A percentile compares a stretch with the other conserved stretches of the same genome.
Evolutionary conservation across 1,140 invertebrate genomes (phyloP).

Genomic region (Drosophila pruinosa): DNA sequence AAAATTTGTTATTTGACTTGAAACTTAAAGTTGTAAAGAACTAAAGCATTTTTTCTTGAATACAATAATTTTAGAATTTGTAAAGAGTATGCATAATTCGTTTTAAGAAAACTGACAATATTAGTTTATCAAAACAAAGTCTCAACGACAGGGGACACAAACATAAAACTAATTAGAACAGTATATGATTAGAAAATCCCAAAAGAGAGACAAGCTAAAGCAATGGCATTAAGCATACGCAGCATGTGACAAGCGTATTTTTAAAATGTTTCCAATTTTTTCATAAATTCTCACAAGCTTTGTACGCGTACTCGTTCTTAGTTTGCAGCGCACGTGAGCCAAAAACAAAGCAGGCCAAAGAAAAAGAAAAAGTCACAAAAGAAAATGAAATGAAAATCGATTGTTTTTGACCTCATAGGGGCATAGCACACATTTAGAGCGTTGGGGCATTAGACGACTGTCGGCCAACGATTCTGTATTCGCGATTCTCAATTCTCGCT

Average conservation of each 20-base stretch:
- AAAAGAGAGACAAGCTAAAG: background rate
- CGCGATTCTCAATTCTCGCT: conserved; percentile 14
- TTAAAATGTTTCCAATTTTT: conserved; percentile 22
- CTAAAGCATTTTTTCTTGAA: background rate
- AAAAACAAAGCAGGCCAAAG: conserved; percentile 25
- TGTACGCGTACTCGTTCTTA: background rate
- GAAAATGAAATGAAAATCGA: conserved; percentile 66
- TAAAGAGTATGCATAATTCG: background rate
- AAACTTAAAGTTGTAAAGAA: background rate
- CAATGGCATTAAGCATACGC: conserved; percentile 52
- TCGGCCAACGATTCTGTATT: conserved; percentile 21
- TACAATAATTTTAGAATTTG: background rate
- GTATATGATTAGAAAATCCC: conserved; percentile 8
- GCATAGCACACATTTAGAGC: conserved; percentile 65
- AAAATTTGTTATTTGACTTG: conserved; percentile 4
- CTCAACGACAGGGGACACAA: background rate
- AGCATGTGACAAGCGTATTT: conserved; percentile 21
- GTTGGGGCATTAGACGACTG: conserved; percentile 50
- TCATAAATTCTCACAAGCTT: conserved; percentile 17
- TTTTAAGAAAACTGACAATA: background rate
- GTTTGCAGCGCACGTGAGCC: conserved; percentile 56
- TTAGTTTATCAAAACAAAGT: background rate
- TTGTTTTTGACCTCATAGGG: conserved; percentile 77
- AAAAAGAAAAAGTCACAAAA: conserved; percentile 23
- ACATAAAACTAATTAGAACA: conserved; percentile 18